Percentiles rank a stretch among this genome's conserved stretches.
Conservation (phyloP, 2,797 vertebrate species). For the Pseudochaenichthys georgianus region DNA sequence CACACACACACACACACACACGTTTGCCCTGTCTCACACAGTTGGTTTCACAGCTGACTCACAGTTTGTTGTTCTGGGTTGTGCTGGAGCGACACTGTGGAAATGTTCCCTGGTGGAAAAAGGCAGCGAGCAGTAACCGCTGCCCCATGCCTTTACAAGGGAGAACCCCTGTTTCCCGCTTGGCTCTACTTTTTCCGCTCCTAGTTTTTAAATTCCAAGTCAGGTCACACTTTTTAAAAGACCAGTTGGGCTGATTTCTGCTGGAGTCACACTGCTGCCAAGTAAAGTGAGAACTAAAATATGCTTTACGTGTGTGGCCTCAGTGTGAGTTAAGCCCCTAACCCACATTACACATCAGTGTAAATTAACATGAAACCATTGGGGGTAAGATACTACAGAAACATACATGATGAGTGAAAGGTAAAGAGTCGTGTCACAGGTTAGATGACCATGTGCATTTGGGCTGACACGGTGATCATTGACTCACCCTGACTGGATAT, state of each 20-base stretch:
- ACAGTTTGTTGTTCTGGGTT: conserved; percentile 69
- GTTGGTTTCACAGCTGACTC: conserved; percentile 71
- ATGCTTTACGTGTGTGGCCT: neutral
- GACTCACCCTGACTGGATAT: too few species aligned
- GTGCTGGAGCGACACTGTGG: conserved; percentile 57
- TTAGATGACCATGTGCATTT: too few species aligned
- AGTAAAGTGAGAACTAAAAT: neutral
- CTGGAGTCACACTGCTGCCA: conserved; percentile 15
- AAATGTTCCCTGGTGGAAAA: conserved; percentile 77
- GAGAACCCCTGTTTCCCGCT: conserved; percentile 73
- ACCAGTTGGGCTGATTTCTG: conserved; percentile 21
- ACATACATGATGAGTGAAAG: too few species aligned
- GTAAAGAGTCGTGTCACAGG: too few species aligned
- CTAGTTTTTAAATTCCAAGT: conserved; percentile 50
- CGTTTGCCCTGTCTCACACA: conserved; percentile 47
- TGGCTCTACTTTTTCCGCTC: conserved; percentile 62
- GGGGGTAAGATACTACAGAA: too few species aligned
- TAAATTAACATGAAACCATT: too few species aligned
- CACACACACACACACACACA: conserved; percentile 3
- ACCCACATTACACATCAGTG: neutral
- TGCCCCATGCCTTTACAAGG: conserved; percentile 68
- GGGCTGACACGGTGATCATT: too few species aligned
- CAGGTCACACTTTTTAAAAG: conserved; percentile 37
- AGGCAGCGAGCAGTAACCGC: conserved; percentile 54
- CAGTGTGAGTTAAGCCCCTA: too few species aligned